Evolutionary conservation across 2,797 vertebrate species (phyloP), one percentile per base, ranked within the genome.

Genomic region (Dendrocincla fuliginosa): DNA sequence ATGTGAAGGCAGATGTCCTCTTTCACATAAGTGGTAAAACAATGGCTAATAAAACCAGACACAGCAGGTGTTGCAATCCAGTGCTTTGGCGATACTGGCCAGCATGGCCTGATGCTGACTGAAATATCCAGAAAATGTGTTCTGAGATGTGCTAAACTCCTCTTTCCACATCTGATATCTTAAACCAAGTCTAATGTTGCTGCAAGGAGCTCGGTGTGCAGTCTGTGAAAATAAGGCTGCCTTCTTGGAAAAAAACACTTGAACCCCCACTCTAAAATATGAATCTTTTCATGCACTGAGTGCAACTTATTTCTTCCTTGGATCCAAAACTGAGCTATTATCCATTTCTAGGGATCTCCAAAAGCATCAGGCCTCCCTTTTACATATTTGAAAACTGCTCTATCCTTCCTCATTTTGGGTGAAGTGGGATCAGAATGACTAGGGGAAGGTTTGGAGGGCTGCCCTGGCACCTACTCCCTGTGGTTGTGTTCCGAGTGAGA

Each of bases 391-490:
- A 20, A 61, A 57, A 44, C 39, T 32, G 44, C 19, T 76, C 12
- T 81, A 33, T 27, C 28, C 17, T 41, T 64, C 16, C 33, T 84
- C 6, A 2, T n/a, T 1, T 2, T 1, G 6, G 27, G 11, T 76
- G 27, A 39, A 35, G 52, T 28, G 25, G 42, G 16, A 20, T 44
- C 7, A 23, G 13, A 30, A 13, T 53, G 47, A 6, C 41, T 27
- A 18, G 3, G 33, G 39, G 24, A 39, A 12, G 8, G 15, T 41
- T 64, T 70, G 64, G 27, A 75, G 33, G 41, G 37, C 52, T 80
- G 53, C 2, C 22, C 11, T 3, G 2, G 44, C n/a, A 37, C 30
- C 7, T 0, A 0, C 10, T 76, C 16, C 9, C 35, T 42, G 8
- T 1, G 1, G 11, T 56, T 3, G 2, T 15, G 1, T 55, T 61